These are phyloP conservation scores for Zoanthus gigantus DNA, from an alignment of 92 coral and sea anemone species.

Conservation along the genomic window DNA sequence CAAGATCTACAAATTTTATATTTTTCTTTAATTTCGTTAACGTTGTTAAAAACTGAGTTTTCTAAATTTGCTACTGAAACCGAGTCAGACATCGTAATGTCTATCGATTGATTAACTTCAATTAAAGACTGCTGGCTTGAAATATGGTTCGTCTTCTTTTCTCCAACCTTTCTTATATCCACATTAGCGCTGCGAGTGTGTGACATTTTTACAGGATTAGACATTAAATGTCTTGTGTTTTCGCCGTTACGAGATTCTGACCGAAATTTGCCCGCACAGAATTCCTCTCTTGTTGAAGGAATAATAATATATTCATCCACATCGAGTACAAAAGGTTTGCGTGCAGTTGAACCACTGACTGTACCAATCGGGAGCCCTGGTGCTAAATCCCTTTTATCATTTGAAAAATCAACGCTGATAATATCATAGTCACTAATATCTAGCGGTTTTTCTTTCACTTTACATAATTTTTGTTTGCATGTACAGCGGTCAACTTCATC, in stretches of 20 bases:
- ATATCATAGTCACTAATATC: conserved; percentile 75
- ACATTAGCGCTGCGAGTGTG: not conserved
- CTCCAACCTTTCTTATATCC: not conserved
- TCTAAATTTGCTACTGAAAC: not conserved
- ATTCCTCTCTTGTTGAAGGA: conserved; percentile 84
- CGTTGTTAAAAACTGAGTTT: not conserved
- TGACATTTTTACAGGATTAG: not conserved
- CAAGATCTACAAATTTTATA: conserved; percentile 22
- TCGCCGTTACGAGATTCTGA: conserved; percentile 54
- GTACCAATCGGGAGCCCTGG: not conserved
- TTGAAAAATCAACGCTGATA: conserved; percentile 74
- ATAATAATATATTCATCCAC: conserved; percentile 83
- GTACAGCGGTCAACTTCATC: conserved; percentile 83
- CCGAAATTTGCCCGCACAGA: conserved; percentile 65
- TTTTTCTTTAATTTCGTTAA: conserved; percentile 1
- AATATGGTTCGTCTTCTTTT: not conserved
- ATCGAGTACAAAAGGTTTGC: conserved; percentile 24
- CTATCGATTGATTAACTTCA: conserved; percentile 4
- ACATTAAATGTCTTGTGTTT: not conserved
- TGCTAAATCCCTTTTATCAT: not conserved
- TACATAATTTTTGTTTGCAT: conserved; percentile 57
- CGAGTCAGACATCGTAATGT: not conserved
- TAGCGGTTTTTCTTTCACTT: conserved; percentile 44
- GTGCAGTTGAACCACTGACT: not conserved
- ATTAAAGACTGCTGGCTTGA: not conserved